Evolutionary conservation across 2,888 invertebrate species (phyloP), one percentile per base, ranked within the genome.

Genomic region (Hermaeophaga mercurialis): DNA sequence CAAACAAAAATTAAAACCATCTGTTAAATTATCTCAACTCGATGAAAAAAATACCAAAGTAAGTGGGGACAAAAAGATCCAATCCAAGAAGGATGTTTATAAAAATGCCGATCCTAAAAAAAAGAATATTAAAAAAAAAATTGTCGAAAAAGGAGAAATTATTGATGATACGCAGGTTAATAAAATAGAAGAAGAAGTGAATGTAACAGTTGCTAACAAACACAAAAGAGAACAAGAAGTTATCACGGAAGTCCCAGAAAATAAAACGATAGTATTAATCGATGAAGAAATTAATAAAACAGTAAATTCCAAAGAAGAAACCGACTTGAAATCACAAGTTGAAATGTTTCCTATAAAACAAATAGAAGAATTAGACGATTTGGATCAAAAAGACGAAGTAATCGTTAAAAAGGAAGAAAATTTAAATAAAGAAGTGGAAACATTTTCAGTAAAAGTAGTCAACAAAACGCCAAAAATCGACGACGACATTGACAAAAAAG

Each of bases 61-160:
- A 14, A n/a, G 34, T 45, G 17, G 15, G 2, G 50, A 57, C 45
- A 66, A 59, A 68, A 72, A 31, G 70, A 70, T 19, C 61, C 65
- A 33, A 64, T 66, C 61, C 1, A 64, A 64, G 38, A 64, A 67
- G 26, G 61, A 66, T 22, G 54, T 65, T 22, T 67, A 65, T 38
- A 69, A 67, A 56, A 62, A 61, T 18, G 49, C 62, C 44, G 68
- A 55, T 58, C 64, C 62, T n/a, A 68, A 59, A 60, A 67, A 65
- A 24, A 53, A 62, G 28, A 54, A 54, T 14, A 17, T 8, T 0
- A 22, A 49, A 9, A 43, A 33, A 11, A 31, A n/a, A 31, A 3
- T 6, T 31, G 31, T 31, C 9, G 9, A n/a, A 3, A 31, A 9
- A 31, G 9, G 9, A 31, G 31, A n/a, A n/a, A 7, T 6, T 31